Conservation (phyloP, 2,113 vertebrate species). For the Ciconia maguari region DNA sequence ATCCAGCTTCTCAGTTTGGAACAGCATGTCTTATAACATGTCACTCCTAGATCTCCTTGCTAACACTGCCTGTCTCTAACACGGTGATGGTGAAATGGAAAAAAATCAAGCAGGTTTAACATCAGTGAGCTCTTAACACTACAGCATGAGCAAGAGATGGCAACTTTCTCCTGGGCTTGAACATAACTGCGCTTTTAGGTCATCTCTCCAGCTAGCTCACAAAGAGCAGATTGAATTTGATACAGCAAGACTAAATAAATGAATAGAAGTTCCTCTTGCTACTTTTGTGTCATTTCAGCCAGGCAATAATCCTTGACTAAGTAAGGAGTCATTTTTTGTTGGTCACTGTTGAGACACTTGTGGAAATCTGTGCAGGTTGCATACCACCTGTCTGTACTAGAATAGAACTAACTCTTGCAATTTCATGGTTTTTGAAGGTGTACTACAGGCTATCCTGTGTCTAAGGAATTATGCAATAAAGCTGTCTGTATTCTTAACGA, state of each 20-base stretch:
- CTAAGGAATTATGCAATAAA: background rate
- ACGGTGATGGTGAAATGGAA: background rate
- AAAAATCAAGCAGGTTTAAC: background rate
- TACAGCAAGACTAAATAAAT: background rate
- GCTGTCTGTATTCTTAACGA: background rate
- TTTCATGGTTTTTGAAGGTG: background rate
- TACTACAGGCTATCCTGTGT: background rate
- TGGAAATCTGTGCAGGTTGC: background rate
- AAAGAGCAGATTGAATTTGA: background rate
- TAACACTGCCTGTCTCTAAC: background rate
- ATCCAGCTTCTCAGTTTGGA: background rate
- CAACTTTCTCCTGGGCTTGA: background rate
- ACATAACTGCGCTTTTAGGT: background rate
- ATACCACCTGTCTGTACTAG: background rate
- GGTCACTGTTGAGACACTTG: background rate
- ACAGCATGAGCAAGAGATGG: background rate
- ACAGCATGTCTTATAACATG: background rate
- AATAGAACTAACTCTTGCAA: background rate
- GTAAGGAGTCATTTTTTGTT: background rate
- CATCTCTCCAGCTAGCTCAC: background rate
- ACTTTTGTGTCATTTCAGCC: background rate
- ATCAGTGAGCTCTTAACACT: background rate
- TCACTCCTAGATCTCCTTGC: background rate
- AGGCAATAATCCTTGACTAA: background rate
- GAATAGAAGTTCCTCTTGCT: background rate